Base-by-base conservation (phyloP, 2,113 vertebrate genomes). In the Mellivora capensis region DNA sequence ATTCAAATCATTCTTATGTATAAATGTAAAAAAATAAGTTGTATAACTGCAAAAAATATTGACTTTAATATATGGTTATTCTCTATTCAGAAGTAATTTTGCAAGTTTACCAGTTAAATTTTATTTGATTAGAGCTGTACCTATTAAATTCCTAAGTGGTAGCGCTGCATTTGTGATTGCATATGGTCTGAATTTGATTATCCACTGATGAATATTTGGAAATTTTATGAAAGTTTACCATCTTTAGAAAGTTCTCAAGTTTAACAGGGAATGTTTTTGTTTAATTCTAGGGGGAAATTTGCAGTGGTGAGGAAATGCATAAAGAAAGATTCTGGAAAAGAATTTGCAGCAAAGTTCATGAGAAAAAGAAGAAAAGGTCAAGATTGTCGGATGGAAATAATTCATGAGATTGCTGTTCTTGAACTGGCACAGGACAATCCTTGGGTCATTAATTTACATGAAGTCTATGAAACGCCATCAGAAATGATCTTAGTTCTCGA, bases 401-500 rank as follows among this genome's bases (percentile, higher is more conserved):
- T 99, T 90, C 99, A 99, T 0, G 99, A 99, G 98, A 99, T 99
- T 54, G 99, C 99, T 4, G 99, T 99, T 90, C 99, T 99, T 95
- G 99, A 99, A 98, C 96, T 99, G 49, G 99, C 99, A 61, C 99
- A 99, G 57, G 98, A 99, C 74, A 99, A 98, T 98, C 99, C 99
- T 7, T 99, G 99, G 97, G 99, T 99, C 90, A 99, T 99, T 98
- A 99, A 99, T 1, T 98, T 99, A 96, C 99, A 99, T 17, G 99
- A 99, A 98, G 99, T 99, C 97, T 99, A 99, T 91, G 99, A 99
- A 98, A 99, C 99, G 71, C 97, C 98, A 0, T 97, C 98, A 2
- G 99, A 99, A 98, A 99, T 99, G 97, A 99, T 99, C 98, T 99
- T 99, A 39, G 99, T 99, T 71, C 98, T 99, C 71, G 99, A 99